phyloP scores from a whole-genome alignment of 2,888 invertebrate species.

The Aleiodes alternator region DNA sequence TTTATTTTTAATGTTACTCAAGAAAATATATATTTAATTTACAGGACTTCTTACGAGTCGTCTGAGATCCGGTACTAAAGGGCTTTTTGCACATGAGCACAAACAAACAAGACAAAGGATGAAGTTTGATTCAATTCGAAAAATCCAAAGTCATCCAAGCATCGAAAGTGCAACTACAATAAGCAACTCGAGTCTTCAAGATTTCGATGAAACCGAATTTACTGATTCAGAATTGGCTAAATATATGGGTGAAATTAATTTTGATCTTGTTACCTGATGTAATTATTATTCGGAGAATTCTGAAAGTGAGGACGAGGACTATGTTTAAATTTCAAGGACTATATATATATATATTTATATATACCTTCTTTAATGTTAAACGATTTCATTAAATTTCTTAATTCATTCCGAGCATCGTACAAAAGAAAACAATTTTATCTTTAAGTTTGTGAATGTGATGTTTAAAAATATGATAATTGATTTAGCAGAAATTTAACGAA shows the following conservation, averaged over 20 bases:
- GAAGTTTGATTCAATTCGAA: constrained; percentile 48
- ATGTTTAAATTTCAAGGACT: background rate
- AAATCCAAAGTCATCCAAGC: constrained; percentile 76
- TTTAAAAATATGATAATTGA: background rate
- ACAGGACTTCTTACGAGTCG: constrained; percentile 64
- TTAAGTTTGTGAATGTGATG: constrained; percentile 6
- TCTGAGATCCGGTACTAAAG: constrained; percentile 70
- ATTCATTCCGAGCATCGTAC: constrained; percentile 25
- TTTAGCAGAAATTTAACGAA: too few relatives aligned
- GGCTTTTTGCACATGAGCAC: constrained; percentile 61
- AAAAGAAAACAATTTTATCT: background rate
- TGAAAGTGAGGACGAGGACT: background rate
- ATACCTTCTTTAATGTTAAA: background rate
- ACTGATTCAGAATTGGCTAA: constrained; percentile 82
- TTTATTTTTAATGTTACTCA: background rate
- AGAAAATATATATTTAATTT: background rate
- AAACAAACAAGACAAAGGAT: constrained; percentile 46
- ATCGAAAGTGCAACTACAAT: constrained; percentile 78
- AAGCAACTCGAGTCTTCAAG: constrained; percentile 86
- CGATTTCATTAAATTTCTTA: background rate
- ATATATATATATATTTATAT: too few relatives aligned
- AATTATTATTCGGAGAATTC: constrained; percentile 16
- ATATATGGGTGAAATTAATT: constrained; percentile 83
- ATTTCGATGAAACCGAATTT: constrained; percentile 82
- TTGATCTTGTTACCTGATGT: constrained; percentile 66